Evolutionary conservation across 2,113 vertebrate species (phyloP), one percentile per base, ranked within the genome.

Genomic region (Cyrtonyx montezumae): DNA sequence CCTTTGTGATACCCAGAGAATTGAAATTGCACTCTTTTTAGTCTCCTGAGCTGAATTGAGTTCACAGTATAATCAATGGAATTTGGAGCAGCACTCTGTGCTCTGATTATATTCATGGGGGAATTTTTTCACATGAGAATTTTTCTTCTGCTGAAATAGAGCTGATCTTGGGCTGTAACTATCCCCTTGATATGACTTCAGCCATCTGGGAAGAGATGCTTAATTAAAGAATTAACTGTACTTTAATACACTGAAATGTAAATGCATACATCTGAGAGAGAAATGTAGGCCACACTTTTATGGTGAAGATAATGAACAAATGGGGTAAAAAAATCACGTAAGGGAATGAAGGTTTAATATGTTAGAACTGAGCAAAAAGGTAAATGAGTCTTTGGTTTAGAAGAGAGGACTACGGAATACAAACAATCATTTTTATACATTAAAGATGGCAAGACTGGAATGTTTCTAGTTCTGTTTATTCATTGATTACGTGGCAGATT

Each of bases 201-300:
- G 15, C 34, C 59, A 10, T 25, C 11, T 93, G 87, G 78, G 95
- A 76, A 51, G 4, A 73, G 63, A 34, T 88, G 84, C 45, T 90
- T 94, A 88, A 93, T 95, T 94, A 92, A 93, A 90, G 69, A 71
- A 79, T 87, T 93, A 93, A 79, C 53, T 58, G 19, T 48, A 65
- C 59, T 70, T 70, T 45, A 46, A 79, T 67, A 66, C 28, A 49
- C 62, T 61, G 45, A 78, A 91, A 67, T 59, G 10, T 28, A 21
- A 91, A 40, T 21, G 36, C 23, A 11, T 48, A 34, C 23, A 73
- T 81, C 26, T 67, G 23, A 77, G 51, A 86, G 16, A 40, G n/a
- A 79, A 94, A 93, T 89, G 36, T 79, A 84, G 67, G 84, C 16
- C 87, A 77, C 2, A 0, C 9, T 66, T 87, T 8, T 32, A 34